Percentiles rank a stretch among this genome's conserved stretches.
Evolutionary conservation across 2,113 vertebrate species (phyloP).

Genomic region (Tupaia chinensis): DNA sequence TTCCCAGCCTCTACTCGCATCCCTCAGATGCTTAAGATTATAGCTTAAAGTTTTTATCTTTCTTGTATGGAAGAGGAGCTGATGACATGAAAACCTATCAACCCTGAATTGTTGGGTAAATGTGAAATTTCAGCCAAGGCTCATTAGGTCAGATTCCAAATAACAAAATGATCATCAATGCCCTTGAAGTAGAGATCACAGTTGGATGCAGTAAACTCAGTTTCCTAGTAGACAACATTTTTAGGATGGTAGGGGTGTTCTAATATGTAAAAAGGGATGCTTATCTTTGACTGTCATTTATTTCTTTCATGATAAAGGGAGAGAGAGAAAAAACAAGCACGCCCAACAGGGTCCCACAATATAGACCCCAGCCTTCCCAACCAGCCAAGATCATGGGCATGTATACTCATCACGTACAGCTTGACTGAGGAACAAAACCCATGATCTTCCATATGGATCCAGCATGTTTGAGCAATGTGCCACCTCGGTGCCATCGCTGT

Average conservation of each 20-base stretch:
- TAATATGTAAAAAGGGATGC: not conserved
- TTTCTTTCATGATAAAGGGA: no score
- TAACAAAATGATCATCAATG: not conserved
- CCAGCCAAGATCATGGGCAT: no score
- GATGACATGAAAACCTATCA: conserved; percentile 31
- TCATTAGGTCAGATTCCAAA: conserved; percentile 58
- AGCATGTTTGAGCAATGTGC: no score
- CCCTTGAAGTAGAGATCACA: conserved; percentile 35
- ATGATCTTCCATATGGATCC: no score
- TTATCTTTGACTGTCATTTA: not conserved
- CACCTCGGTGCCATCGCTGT: no score
- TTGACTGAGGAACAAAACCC: no score
- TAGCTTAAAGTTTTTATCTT: conserved; percentile 44
- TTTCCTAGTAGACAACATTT: not conserved
- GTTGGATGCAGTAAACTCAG: not conserved
- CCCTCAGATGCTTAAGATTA: conserved; percentile 4
- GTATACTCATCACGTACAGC: no score
- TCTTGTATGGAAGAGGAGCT: conserved; percentile 46
- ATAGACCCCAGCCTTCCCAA: no score
- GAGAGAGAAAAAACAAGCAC: no score
- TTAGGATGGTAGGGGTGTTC: not conserved
- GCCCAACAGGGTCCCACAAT: no score
- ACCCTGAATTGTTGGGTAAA: conserved; percentile 54
- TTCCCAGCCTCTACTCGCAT: not conserved
- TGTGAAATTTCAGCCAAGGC: conserved; percentile 60